These are phyloP conservation scores for Parus major DNA, from an alignment of 2,113 vertebrate species.

Conservation along the genomic window DNA sequence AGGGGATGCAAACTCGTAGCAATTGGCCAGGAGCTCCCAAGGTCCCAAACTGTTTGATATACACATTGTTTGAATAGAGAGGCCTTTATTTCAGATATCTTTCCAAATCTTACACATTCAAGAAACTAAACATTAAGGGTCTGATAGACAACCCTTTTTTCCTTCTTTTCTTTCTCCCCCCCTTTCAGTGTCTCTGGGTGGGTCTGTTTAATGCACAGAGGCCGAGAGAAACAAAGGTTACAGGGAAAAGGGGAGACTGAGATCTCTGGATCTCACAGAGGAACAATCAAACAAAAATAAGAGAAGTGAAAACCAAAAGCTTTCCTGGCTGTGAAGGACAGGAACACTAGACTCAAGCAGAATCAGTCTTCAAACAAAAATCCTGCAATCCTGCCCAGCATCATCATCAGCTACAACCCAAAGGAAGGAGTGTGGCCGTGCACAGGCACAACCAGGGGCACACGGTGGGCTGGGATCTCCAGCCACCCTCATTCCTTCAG, in stretches of 20 bases:
- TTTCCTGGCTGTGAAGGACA: neutral
- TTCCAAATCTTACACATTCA: neutral
- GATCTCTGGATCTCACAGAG: neutral
- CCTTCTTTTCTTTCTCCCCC: neutral
- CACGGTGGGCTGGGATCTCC: neutral
- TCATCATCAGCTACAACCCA: neutral
- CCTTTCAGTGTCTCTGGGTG: neutral
- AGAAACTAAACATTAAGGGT: neutral
- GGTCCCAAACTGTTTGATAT: conserved; percentile 14
- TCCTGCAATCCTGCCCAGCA: neutral
- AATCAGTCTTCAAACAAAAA: neutral
- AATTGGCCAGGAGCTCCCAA: neutral
- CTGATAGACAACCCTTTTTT: neutral
- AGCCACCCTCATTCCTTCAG: neutral
- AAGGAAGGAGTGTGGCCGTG: neutral
- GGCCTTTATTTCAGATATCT: neutral
- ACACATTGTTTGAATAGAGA: neutral
- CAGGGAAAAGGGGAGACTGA: neutral
- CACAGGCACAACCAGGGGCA: neutral
- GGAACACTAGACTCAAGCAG: neutral
- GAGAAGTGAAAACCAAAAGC: neutral
- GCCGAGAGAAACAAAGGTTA: neutral
- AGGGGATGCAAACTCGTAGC: neutral
- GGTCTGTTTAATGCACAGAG: neutral
- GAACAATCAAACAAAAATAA: neutral